Evolutionary conservation across 2,797 vertebrate genomes (phyloP), one percentile per base, ranked within the genome.

Genomic region (Poeciliopsis gracilis): DNA sequence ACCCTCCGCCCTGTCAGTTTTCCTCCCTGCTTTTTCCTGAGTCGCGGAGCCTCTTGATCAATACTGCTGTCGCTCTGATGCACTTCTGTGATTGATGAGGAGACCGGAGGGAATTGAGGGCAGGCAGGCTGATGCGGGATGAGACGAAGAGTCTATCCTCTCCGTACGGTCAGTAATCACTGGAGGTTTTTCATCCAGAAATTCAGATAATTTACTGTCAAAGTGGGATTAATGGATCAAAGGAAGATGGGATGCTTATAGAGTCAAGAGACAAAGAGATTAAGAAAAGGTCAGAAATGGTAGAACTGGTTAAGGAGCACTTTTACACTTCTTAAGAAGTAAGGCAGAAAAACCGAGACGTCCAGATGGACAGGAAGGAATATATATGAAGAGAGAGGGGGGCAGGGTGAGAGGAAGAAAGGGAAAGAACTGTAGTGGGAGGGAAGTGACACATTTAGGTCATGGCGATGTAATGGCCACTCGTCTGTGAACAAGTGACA

Each of bases 401-500:
- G n/a, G n/a, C n/a, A n/a, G 79, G 67, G 55, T 69, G 75, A 51
- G 78, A 78, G 76, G 76, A 73, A 73, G 74, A 90, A 84, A 87
- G 85, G 80, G 83, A 86, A 77, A 82, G 90, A 85, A 84, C 74
- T 51, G 79, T 80, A 88, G 88, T 84, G 86, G 84, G 90, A 89
- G 86, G 82, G 86, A 87, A 75, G 90, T 96, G 95, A 96, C 96
- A 96, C 93, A 96, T 96, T 96, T 95, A 95, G 96, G 95, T 95
- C 95, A 95, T 83, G 81, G 90, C 90, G 95, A 96, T 92, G 93
- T 94, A 95, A 96, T 94, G 95, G 94, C 92, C 94, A 95, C 92
- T 96, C 93, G 90, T 94, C 94, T 95, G 93, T 96, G 94, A 96
- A 95, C 94, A 93, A 95, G 92, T 96, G 95, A 96, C 94, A 95